A percentile compares a stretch with the other conserved stretches of the same genome.
Evolutionary conservation across 2,113 vertebrate genomes (phyloP).

Genomic region (Macroglossus sobrinus): DNA sequence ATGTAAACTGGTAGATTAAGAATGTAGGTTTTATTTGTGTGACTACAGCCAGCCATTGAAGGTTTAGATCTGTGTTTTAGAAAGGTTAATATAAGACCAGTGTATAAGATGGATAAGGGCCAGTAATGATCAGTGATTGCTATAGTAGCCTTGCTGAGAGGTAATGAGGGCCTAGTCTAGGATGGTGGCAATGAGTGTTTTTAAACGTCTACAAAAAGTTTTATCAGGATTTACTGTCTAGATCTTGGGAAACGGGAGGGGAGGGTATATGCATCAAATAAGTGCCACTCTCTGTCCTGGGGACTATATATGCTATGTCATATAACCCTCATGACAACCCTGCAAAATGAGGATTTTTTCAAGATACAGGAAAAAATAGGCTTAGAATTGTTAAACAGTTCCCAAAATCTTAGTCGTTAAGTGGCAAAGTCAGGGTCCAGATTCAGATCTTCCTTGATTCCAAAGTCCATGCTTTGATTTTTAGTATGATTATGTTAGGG

Average conservation of each 20-base stretch:
- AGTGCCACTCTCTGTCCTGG: not conserved
- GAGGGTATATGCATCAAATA: not conserved
- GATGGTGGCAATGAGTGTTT: not conserved
- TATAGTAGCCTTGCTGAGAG: not conserved
- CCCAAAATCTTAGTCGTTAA: not conserved
- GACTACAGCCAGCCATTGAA: not conserved
- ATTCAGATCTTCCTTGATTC: not conserved
- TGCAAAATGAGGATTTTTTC: not conserved
- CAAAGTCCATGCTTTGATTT: constrained; percentile 9
- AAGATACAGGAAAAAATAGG: not conserved
- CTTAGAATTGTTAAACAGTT: not conserved
- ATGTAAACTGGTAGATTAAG: not conserved
- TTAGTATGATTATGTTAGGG: not conserved
- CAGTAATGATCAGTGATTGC: not conserved
- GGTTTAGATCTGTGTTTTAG: not conserved
- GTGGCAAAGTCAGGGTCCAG: not conserved
- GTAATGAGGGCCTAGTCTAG: not conserved
- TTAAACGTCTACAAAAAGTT: not conserved
- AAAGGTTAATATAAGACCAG: not conserved
- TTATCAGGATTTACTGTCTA: not conserved
- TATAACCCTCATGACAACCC: not conserved
- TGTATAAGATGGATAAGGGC: not conserved
- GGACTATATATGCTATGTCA: not conserved
- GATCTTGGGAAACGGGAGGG: not conserved
- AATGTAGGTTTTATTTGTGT: not conserved